A percentile compares a stretch with the other conserved stretches of the same genome.
These are phyloP conservation scores for Podocnemis expansa DNA, from an alignment of 2,113 vertebrate species.

Conservation along the genomic window DNA sequence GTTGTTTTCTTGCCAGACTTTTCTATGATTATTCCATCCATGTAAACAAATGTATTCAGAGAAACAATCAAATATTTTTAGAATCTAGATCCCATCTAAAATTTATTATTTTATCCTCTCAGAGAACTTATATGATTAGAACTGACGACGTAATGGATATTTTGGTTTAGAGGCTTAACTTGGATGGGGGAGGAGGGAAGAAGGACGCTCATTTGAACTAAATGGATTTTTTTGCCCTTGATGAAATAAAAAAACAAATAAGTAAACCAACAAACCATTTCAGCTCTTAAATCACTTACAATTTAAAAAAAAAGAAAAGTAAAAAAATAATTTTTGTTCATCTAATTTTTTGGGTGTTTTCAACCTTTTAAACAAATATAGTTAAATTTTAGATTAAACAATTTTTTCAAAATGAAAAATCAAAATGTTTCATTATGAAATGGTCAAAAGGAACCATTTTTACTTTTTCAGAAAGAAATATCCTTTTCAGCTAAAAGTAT, in stretches of 20 bases:
- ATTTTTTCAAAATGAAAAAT: neutral
- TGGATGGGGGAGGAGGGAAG: neutral
- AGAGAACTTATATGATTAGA: neutral
- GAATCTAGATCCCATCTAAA: neutral
- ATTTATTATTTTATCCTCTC: neutral
- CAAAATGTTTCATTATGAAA: neutral
- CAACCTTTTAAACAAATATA: neutral
- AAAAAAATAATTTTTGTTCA: neutral
- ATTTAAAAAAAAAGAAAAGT: neutral
- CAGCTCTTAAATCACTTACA: neutral
- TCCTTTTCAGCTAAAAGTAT: neutral
- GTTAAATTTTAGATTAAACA: neutral
- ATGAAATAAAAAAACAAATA: neutral
- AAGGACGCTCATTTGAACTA: neutral
- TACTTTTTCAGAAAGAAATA: neutral
- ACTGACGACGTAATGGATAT: neutral
- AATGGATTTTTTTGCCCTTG: neutral
- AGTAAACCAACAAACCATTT: neutral
- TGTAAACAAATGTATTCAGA: conserved; percentile 3
- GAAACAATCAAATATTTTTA: neutral
- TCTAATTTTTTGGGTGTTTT: neutral
- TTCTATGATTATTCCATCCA: neutral
- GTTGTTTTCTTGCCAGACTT: neutral
- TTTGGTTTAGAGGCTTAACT: neutral
- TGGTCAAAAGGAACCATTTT: neutral